A percentile compares a stretch with the other conserved stretches of the same genome.
These are phyloP conservation scores for Luffia ferchaultella DNA, from an alignment of 2,888 invertebrate genomes.

Conservation along the genomic window DNA sequence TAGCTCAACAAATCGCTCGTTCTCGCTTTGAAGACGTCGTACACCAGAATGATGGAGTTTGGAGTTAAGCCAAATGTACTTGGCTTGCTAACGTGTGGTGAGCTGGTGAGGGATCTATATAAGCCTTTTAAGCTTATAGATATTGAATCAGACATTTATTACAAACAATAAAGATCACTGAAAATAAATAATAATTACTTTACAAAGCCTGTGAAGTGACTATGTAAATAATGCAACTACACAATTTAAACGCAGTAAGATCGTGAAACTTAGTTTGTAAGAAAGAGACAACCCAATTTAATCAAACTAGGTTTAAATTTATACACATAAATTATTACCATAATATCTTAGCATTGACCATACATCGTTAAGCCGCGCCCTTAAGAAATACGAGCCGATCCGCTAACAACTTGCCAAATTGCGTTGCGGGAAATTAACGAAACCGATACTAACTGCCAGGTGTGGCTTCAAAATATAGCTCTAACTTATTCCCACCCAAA, in stretches of 20 bases:
- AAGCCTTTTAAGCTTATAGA: too few relatives aligned
- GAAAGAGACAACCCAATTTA: too few relatives aligned
- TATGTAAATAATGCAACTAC: too few relatives aligned
- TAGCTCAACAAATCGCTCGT: background rate
- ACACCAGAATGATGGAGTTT: background rate
- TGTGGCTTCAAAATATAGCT: background rate
- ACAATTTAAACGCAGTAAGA: too few relatives aligned
- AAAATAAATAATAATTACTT: too few relatives aligned
- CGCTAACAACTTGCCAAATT: constrained; percentile 8
- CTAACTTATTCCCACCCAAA: background rate
- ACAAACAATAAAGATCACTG: too few relatives aligned
- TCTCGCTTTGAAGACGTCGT: background rate
- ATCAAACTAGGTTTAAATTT: too few relatives aligned
- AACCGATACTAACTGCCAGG: background rate
- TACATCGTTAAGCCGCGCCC: background rate
- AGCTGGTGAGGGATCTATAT: background rate
- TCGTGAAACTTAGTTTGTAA: too few relatives aligned
- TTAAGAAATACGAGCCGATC: constrained; percentile 5
- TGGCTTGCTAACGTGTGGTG: background rate
- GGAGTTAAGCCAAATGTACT: background rate
- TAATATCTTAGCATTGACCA: too few relatives aligned
- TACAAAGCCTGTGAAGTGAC: too few relatives aligned
- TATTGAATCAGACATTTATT: too few relatives aligned
- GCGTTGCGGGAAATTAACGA: constrained; percentile 5
- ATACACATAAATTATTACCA: too few relatives aligned